Base-by-base conservation (phyloP, 2,888 invertebrate genomes). In the Heliconius sara region DNA sequence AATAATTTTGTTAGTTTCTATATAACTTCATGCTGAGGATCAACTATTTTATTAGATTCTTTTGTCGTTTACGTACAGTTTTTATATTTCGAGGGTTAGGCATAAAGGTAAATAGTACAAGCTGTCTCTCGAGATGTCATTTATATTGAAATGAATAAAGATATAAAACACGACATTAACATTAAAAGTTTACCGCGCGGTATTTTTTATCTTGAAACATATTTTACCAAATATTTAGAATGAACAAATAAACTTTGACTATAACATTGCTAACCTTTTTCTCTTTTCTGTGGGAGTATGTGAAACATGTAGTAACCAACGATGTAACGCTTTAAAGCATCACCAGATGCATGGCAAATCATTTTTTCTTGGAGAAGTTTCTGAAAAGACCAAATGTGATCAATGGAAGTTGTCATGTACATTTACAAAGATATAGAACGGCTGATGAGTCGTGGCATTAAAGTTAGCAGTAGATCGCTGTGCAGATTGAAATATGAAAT, bases 221-320 rank as follows among this genome's bases (percentile, higher is more conserved):
- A 52, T 52, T 52, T 52, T 52, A 52, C 25, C n/a, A 25, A 63
- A 63, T 1, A 63, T 63, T n/a, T 63, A 63, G 13, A 63, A n/a
- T 13, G 12, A 12, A 25, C 25, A 63, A 63, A 65, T 16, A 65
- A 25, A 27, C 16, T 27, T 25, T 7, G 0, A 27, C 65, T 60
- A 65, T 16, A 65, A 63, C 16, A 16, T 27, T 27, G 19, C 65
- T 27, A 57, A 82, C 83, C 83, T 57, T 83, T 83, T 27, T 78
- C 82, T 77, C 96, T 97, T 84, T 97, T 97, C 83, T 96, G 96
- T 47, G 96, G 95, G 3, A 97, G 96, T 82, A 99, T 97, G 88
- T 97, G 98, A 89, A 99, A 99, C 86, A 99, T 96, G 90, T 98
- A 99, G 93, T 99, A 99, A 0, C 99, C 99, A 80, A 98, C 96